Evolutionary conservation across 2,888 invertebrate species (phyloP), one percentile per base, ranked within the genome.

Genomic region (Megalurothrips usitatus): DNA sequence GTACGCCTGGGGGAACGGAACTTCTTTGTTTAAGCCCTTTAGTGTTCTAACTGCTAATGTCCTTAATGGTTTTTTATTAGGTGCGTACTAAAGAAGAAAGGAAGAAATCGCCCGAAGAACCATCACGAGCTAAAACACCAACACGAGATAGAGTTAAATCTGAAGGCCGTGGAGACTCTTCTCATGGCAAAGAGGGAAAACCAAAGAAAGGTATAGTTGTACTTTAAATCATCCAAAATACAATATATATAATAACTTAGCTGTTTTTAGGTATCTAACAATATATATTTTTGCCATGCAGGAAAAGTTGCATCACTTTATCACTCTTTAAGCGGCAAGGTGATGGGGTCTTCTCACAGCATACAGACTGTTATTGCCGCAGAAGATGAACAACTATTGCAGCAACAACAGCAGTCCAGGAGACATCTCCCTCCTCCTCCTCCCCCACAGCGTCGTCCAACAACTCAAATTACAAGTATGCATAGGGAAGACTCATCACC

Each of bases 81-180:
- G 85, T 85, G n/a, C 84, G 86, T 34, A 85, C 85, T 26, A 86
- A 86, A 83, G 86, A 86, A 83, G 86, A 86, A 79, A 83, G 85
- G 11, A 86, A 85, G 82, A 85, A 85, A 82, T 85, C 85, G 9
- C 85, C 85, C 11, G 85, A 84, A 11, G 84, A 84, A 80, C 28
- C 75, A n/a, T 26, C 19, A 19, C 14, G 81, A 83, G 43, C 82
- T 81, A 75, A 82, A 81, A 79, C 78, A 80, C 63, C 81, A 80
- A 47, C 79, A 75, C 83, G 84, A 78, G 84, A 84, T 80, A 82
- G 84, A 80, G 84, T 84, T 75, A 85, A 84, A 83, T 85, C 85
- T 19, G 85, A 85, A 82, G 85, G 85, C 10, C 83, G 85, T 48
- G 83, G 83, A 82, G n/a, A 49, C 58, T 47, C 58, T 58, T 28